Evolutionary conservation across 2,113 vertebrate genomes (phyloP), one percentile per base, ranked within the genome.

Genomic region (Dipodomys merriami): DNA sequence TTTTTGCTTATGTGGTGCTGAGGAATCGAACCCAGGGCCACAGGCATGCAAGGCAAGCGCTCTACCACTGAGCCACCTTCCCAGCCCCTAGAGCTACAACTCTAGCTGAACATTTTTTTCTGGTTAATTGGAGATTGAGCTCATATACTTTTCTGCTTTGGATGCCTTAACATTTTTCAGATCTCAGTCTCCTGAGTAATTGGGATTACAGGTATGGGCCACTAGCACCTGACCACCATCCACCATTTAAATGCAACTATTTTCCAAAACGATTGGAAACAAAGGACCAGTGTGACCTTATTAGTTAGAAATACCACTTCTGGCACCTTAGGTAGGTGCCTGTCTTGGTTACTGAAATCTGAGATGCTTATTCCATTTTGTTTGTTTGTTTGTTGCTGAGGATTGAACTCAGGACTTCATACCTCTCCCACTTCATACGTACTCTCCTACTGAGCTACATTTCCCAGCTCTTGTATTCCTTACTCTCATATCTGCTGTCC

Each of bases 261-360:
- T 90, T 87, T 91, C 30, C 72, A 77, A 86, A 93, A 83, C 25
- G 1, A 71, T 91, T 69, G 53, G 20, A 93, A 73, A 8, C 19
- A 27, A 86, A 91, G 30, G 2, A 11, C 68, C 73, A 65, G 68
- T 10, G 6, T 92, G 29, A 91, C 68, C 60, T 85, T 91, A 65
- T 91, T 91, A 79, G n/a, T 81, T 30, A 0, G 1, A 64, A 44
- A 33, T 44, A 20, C n/a, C 57, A 44, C 74, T 94, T 94, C 57
- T 86, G 85, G 69, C 4, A 33, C 30, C 22, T 88, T 88, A 62
- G 2, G 23, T 62, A 62, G 39, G 22, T 71, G 53, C 72, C 22
- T 68, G 74, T 73, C 64, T 89, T 22, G 65, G 30, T 90, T 18
- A 35, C 30, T 82, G 2, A 93, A 35, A 22, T 88, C 76, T 77